phyloP scores from a whole-genome alignment of 2,888 invertebrate species.

The Caenorhabditis parvicauda region DNA sequence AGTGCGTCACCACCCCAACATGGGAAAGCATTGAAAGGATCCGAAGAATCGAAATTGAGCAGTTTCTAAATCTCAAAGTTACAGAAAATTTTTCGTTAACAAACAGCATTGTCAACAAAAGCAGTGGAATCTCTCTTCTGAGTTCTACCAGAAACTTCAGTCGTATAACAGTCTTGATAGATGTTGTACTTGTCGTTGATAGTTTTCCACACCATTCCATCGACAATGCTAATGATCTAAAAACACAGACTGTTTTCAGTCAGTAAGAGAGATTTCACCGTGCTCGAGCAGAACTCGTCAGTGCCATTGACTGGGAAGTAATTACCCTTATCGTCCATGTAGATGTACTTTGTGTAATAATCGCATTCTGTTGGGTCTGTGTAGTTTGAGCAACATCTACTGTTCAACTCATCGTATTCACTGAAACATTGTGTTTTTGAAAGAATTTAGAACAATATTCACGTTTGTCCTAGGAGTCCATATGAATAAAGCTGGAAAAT shows the following conservation, averaged over 20 bases:
- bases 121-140: conserved; percentile 5
- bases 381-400: conserved; percentile 20
- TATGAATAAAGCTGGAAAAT: conserved; percentile 46
- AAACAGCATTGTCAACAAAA: conserved; percentile 38
- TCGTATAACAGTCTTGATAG: conserved; percentile 34
- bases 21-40: conserved; percentile 47
- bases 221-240: conserved; percentile 26
- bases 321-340: conserved; percentile 28
- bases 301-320: conserved; percentile 18
- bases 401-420: conserved; percentile 24
- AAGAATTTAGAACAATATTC: not conserved
- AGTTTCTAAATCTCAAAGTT: conserved; percentile 14
- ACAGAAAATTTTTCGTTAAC: not conserved
- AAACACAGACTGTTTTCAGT: not conserved
- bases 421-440: conserved; percentile 7
- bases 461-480: conserved; percentile 44
- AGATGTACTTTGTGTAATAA: conserved; percentile 34
- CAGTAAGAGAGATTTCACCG: conserved; percentile 9
- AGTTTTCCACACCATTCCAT: conserved; percentile 28
- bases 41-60: conserved; percentile 41
- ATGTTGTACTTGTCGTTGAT: conserved; percentile 38
- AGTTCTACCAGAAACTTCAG: not conserved
- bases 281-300: conserved; percentile 23
- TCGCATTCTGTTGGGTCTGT: conserved; percentile 35
- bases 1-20: conserved; percentile 49